Evolutionary conservation across 2,888 invertebrate genomes (phyloP).

Genomic region (Sinelater perroti): DNA sequence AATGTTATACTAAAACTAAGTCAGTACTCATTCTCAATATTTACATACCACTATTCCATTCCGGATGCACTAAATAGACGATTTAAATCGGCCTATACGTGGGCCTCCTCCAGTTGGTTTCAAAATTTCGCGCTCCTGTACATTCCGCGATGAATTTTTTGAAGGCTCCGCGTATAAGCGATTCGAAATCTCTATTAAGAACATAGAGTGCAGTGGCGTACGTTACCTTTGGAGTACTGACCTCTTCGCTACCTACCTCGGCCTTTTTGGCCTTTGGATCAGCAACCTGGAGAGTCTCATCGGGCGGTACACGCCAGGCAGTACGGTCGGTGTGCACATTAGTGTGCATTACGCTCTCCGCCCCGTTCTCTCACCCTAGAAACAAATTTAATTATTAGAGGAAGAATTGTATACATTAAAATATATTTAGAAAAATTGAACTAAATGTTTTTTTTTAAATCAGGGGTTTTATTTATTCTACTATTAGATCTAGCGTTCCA

Average conservation of each 20-base stretch:
- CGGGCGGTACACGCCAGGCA: conserved; percentile 91
- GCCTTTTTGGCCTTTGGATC: conserved; percentile 84
- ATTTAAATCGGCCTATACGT: conserved; percentile 25
- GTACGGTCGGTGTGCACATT: conserved; percentile 88
- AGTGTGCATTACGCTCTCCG: conserved; percentile 83
- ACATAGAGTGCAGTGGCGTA: conserved; percentile 40
- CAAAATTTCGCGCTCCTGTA: background rate
- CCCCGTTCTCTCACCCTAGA: conserved; percentile 59
- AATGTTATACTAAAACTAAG: conserved; percentile 43
- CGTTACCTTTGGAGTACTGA: conserved; percentile 56
- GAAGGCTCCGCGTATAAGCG: conserved; percentile 20
- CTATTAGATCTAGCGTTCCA: too few species aligned
- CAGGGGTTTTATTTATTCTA: too few species aligned
- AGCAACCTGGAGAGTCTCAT: conserved; percentile 90
- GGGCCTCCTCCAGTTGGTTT: background rate
- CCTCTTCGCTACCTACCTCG: conserved; percentile 72
- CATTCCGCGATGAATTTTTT: too few species aligned
- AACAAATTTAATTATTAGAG: too few species aligned
- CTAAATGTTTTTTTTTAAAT: too few species aligned
- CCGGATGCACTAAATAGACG: conserved; percentile 44
- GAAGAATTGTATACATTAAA: too few species aligned
- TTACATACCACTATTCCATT: conserved; percentile 47
- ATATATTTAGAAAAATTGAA: too few species aligned
- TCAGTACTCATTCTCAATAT: conserved; percentile 42
- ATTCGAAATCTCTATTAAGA: conserved; percentile 20